These are phyloP conservation scores for Megalops cyprinoides DNA, from an alignment of 2,797 vertebrate genomes.

Conservation along the genomic window DNA sequence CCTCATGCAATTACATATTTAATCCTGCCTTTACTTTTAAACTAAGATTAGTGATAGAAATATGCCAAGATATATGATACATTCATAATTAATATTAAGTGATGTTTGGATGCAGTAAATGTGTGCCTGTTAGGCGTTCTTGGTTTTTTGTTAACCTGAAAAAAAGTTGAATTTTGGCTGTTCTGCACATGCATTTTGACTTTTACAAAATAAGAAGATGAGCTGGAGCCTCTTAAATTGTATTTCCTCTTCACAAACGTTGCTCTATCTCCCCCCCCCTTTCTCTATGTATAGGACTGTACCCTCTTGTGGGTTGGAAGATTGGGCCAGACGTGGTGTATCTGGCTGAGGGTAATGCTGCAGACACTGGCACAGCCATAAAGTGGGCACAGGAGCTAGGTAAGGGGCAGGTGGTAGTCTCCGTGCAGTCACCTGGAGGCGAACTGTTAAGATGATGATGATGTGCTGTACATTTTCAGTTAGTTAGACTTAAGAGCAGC, in stretches of 20 bases:
- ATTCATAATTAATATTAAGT: too few relatives aligned
- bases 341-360: slow-evolving; percentile 88
- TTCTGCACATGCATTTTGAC: too few relatives aligned
- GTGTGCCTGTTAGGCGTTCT: too few relatives aligned
- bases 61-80: too few relatives aligned
- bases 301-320: slow-evolving; percentile 95
- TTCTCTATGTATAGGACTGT: slow-evolving; percentile 76
- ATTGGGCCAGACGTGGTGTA: slow-evolving; percentile 89
- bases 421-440: not conserved
- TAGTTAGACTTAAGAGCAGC: too few relatives aligned
- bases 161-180: too few relatives aligned
- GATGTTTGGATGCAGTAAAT: too few relatives aligned
- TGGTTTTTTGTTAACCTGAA: too few relatives aligned
- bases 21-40: too few relatives aligned
- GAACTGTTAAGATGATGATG: not conserved
- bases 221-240: too few relatives aligned
- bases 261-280: not conserved
- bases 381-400: slow-evolving; percentile 90
- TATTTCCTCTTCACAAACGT: not conserved
- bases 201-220: too few relatives aligned
- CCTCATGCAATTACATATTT: not conserved
- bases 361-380: slow-evolving; percentile 86
- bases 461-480: not conserved
- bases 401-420: slow-evolving; percentile 58
- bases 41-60: too few relatives aligned